Conservation (phyloP, 2,113 vertebrate genomes). For the Pardalotus punctatus region DNA sequence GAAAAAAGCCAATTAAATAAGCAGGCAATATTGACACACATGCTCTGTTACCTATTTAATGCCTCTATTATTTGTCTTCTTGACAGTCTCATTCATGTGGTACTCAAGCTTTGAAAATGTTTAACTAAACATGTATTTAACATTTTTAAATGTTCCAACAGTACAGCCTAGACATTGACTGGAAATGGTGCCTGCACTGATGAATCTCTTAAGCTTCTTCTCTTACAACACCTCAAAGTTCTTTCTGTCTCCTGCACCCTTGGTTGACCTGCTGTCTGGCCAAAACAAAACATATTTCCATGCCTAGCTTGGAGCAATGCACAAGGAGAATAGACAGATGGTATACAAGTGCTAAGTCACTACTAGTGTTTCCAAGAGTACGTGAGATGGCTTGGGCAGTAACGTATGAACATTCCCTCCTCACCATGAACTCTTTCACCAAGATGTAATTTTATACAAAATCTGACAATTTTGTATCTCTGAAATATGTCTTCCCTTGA, state of each 20-base stretch:
- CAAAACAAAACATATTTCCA: background rate
- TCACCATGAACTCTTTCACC: background rate
- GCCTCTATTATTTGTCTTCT: background rate
- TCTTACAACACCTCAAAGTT: background rate
- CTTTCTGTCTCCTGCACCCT: background rate
- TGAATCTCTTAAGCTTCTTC: background rate
- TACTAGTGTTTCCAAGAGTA: background rate
- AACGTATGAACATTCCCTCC: background rate
- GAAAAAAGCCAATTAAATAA: background rate
- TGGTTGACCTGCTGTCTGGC: background rate
- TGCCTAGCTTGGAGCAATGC: background rate
- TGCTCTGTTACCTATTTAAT: background rate
- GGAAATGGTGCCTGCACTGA: background rate
- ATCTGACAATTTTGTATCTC: background rate
- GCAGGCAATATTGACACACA: background rate
- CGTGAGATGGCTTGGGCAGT: background rate
- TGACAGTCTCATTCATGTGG: rapidly evolving
- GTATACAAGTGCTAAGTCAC: background rate
- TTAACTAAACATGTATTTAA: background rate
- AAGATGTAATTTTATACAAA: background rate
- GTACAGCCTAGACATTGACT: background rate
- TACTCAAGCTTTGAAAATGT: background rate
- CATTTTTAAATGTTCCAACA: background rate
- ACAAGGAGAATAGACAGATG: background rate
- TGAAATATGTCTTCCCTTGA: background rate